phyloP scores from a whole-genome alignment of 2,888 invertebrate genomes.

The Elysia crispata region DNA sequence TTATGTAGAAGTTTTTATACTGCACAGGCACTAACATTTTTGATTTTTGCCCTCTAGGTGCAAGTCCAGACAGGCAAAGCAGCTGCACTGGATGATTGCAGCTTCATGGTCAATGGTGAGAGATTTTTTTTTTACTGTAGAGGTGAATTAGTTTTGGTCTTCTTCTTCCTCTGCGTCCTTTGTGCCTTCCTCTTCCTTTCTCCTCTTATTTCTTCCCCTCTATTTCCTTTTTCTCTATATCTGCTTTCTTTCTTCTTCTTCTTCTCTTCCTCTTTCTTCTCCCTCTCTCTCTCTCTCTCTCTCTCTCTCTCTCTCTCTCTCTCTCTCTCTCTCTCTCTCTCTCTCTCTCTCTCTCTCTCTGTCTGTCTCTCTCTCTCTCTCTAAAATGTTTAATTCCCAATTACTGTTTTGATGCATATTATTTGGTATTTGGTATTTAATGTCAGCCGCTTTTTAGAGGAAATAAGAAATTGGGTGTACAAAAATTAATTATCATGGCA shows the following conservation, averaged over 20 bases:
- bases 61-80: constrained; percentile 36
- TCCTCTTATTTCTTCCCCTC: background rate
- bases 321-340: background rate
- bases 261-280: background rate
- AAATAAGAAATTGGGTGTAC: too few relatives aligned
- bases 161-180: background rate
- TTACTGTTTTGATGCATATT: too few relatives aligned
- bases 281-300: constrained; percentile 14
- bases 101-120: too few relatives aligned
- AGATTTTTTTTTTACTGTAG: too few relatives aligned
- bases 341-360: constrained; percentile 23
- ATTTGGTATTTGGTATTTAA: too few relatives aligned
- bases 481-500: too few relatives aligned
- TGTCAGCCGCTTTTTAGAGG: too few relatives aligned
- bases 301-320: constrained; percentile 1
- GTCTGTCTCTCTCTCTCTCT: constrained; percentile 17
- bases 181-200: background rate
- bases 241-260: background rate
- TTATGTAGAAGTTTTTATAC: too few relatives aligned
- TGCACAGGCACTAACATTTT: too few relatives aligned
- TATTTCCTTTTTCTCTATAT: background rate
- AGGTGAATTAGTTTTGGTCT: too few relatives aligned
- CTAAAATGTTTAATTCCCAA: too few relatives aligned
- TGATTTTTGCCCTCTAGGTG: too few relatives aligned
- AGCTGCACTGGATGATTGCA: constrained; percentile 30